A percentile compares a stretch with the other conserved stretches of the same genome.
phyloP scores from a whole-genome alignment of 2,797 vertebrate genomes.

The Lagocephalus sceleratus region DNA sequence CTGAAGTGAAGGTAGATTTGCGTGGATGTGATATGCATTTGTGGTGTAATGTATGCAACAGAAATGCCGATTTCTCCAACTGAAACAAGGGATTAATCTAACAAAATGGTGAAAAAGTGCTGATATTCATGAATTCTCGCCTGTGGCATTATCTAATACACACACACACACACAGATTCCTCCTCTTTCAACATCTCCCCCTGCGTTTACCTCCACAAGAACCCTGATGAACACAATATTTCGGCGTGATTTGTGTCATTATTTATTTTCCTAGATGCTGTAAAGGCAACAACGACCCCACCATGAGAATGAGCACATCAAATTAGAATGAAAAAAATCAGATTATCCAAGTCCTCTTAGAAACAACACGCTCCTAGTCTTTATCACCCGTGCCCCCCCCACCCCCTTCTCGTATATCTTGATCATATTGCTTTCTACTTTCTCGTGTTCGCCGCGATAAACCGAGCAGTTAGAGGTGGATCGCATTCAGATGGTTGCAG shows the following conservation, averaged over 20 bases:
- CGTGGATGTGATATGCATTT: constrained; percentile 37
- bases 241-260: constrained; percentile 41
- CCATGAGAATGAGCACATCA: constrained; percentile 40
- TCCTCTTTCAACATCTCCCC: neutral
- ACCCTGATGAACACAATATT: constrained; percentile 47
- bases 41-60: constrained; percentile 59
- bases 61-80: constrained; percentile 52
- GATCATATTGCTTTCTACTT: constrained; percentile 5
- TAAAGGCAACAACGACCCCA: constrained; percentile 34
- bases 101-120: constrained; percentile 71
- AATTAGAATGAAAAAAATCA: constrained; percentile 40
- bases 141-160: constrained; percentile 59
- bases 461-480: constrained; percentile 29
- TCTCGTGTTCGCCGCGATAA: constrained; percentile 16
- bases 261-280: constrained; percentile 47
- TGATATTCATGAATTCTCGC: constrained; percentile 70
- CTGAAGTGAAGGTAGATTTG: constrained; percentile 5
- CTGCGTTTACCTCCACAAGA: constrained; percentile 12
- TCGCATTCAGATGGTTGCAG: constrained; percentile 76
- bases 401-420: constrained; percentile 5
- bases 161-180: constrained; percentile 23
- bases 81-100: constrained; percentile 65
- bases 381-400: constrained; percentile 3
- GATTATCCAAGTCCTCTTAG: constrained; percentile 61
- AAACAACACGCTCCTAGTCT: constrained; percentile 35